These are phyloP conservation scores for Salvelinus sp. DNA, from an alignment of 2,113 vertebrate species.

Conservation along the genomic window DNA sequence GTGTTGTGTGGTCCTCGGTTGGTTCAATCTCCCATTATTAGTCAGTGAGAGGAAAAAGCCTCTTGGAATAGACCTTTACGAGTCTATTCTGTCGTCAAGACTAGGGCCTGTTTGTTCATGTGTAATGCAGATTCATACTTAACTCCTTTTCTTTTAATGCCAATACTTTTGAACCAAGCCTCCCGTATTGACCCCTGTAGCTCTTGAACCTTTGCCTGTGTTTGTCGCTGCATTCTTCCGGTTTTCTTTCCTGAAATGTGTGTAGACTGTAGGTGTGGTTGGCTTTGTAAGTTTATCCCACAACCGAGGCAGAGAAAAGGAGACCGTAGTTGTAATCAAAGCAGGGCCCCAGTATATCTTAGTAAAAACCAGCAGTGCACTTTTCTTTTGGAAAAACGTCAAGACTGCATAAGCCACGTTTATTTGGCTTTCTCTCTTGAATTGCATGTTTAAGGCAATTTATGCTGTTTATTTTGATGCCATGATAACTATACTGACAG, in stretches of 20 bases:
- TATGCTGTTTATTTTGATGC: constrained; percentile 4
- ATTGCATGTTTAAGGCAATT: constrained; percentile 41
- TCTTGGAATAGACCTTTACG: not conserved
- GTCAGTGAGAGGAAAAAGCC: constrained; percentile 1
- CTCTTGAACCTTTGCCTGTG: constrained; percentile 5
- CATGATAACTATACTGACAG: not conserved
- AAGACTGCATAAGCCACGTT: constrained; percentile 8
- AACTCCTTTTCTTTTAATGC: constrained; percentile 27
- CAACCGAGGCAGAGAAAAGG: constrained; percentile 2
- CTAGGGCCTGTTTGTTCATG: not conserved
- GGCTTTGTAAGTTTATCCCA: not conserved
- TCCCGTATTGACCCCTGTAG: not conserved
- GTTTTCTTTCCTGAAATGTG: not conserved
- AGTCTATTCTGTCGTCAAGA: not conserved
- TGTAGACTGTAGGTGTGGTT: not conserved
- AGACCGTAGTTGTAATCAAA: too few species aligned
- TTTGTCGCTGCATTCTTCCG: not conserved
- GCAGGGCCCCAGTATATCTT: too few species aligned
- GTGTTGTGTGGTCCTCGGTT: constrained; percentile 17
- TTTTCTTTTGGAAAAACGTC: not conserved
- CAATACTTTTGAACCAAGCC: constrained; percentile 27
- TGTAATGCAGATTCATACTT: constrained; percentile 6
- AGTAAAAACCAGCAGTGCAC: constrained; percentile 42
- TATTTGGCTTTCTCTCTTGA: constrained; percentile 30
- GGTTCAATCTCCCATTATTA: constrained; percentile 26